Evolutionary conservation across 1,140 invertebrate genomes (phyloP).

Genomic region (Drosophila oshimai): DNA sequence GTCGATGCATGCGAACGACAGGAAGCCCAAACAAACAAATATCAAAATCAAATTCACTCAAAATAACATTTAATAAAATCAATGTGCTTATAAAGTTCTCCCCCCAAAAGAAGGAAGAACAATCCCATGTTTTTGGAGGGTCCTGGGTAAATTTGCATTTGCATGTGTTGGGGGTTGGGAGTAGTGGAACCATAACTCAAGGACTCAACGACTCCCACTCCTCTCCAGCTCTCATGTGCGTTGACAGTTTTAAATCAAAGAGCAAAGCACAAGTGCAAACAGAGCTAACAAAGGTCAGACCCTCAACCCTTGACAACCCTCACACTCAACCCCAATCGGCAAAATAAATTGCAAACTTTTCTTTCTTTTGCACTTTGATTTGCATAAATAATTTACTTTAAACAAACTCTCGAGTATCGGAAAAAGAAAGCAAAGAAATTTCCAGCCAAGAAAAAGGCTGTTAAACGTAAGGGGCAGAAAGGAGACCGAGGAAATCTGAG

Average conservation of each 20-base stretch:
- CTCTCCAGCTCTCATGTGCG: conserved; percentile 2
- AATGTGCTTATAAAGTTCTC: conserved; percentile 31
- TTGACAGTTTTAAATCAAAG: conserved; percentile 62
- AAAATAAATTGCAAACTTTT: conserved; percentile 71
- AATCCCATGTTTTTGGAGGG: conserved; percentile 18
- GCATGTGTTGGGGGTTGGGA: background rate
- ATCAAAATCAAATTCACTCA: conserved; percentile 28
- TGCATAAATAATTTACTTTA: conserved; percentile 80
- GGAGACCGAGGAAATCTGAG: conserved; percentile 1
- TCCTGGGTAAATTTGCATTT: conserved; percentile 38
- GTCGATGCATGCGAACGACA: conserved; percentile 55
- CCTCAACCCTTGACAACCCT: conserved; percentile 46
- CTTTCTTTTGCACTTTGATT: conserved; percentile 58
- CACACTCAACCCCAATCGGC: conserved; percentile 9
- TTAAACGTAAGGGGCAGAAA: background rate
- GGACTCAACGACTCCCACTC: conserved; percentile 9
- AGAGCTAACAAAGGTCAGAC: conserved; percentile 61
- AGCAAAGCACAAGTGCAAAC: conserved; percentile 56
- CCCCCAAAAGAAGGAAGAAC: background rate
- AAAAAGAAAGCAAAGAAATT: conserved; percentile 43
- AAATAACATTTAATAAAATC: conserved; percentile 47
- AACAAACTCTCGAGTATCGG: conserved; percentile 52
- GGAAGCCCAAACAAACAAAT: conserved; percentile 22
- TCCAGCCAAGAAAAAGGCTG: conserved; percentile 22
- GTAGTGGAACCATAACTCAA: conserved; percentile 22